Evolutionary conservation across 2,113 vertebrate species (phyloP), one percentile per base, ranked within the genome.

Genomic region (Oryzias melastigma): DNA sequence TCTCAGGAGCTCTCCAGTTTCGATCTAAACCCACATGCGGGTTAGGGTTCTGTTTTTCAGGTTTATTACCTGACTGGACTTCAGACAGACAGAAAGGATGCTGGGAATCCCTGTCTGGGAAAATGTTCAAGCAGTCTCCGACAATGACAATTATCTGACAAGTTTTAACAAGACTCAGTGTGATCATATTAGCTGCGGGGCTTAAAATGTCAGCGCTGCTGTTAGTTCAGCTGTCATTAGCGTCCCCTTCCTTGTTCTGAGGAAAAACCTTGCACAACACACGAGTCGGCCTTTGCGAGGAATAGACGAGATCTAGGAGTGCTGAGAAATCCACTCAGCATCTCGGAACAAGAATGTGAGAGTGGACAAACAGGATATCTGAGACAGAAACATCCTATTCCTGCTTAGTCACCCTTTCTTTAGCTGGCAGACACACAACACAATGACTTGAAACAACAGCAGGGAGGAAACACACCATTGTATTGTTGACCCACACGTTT

Each of bases 311-410:
- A 59, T 27, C 40, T 0, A 5, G 29, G 52, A 19, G 55, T 49
- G 57, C 27, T 41, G 20, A 59, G 52, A 75, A 58, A 51, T 27
- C 52, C 22, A 62, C 55, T 73, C 64, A 16, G 58, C 59, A 18
- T 20, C 16, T 65, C 43, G 45, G 12, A 41, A 67, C 52, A 16
- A 5, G 45, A 63, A 56, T 45, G 14, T 7, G 19, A 52, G 58
- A 4, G 2, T 53, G 53, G 48, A 73, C 70, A 80, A 86, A 80
- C 82, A 86, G 84, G 81, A 87, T 65, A 71, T 47, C 16, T 17
- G 52, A 16, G 7, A 78, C 59, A 57, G 73, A 76, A 85, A 87
- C 85, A 78, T 85, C 80, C 86, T 62, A 66, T 81, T 87, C 71
- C 80, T 64, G 69, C 47, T 58, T 3, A 7, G 58, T 65, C 24